These are phyloP conservation scores for Pollicipes pollicipes DNA, from an alignment of 1,140 invertebrate genomes.

Conservation along the genomic window DNA sequence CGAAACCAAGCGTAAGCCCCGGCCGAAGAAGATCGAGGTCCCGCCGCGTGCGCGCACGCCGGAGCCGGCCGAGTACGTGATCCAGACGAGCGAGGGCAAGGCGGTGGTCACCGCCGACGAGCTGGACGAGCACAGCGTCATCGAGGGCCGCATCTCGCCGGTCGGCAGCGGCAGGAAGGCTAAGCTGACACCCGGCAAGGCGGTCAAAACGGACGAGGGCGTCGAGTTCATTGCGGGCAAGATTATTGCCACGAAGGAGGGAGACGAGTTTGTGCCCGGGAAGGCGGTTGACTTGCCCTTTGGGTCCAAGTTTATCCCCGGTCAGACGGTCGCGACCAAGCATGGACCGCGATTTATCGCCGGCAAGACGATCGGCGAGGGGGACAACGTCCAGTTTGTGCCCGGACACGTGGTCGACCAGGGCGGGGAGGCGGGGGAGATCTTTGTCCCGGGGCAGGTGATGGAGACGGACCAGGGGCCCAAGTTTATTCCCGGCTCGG, in stretches of 20 bases:
- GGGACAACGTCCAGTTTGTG: background rate
- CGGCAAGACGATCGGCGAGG: background rate
- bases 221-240: background rate
- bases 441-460: background rate
- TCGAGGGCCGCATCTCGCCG: background rate
- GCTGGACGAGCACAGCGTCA: background rate
- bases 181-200: background rate
- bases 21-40: background rate
- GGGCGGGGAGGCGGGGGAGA: background rate
- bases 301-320: background rate
- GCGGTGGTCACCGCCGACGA: background rate
- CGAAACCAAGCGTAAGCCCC: background rate
- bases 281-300: background rate
- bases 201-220: background rate
- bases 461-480: background rate
- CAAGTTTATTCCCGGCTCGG: background rate
- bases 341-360: background rate
- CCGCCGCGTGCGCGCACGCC: no score
- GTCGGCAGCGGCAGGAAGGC: background rate
- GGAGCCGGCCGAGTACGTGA: background rate
- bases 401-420: background rate
- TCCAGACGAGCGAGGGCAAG: background rate
- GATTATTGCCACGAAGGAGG: background rate
- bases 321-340: background rate
- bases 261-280: background rate